Evolutionary conservation across 1,140 invertebrate species (phyloP).

Genomic region (Pseudomyrmex gracilis): DNA sequence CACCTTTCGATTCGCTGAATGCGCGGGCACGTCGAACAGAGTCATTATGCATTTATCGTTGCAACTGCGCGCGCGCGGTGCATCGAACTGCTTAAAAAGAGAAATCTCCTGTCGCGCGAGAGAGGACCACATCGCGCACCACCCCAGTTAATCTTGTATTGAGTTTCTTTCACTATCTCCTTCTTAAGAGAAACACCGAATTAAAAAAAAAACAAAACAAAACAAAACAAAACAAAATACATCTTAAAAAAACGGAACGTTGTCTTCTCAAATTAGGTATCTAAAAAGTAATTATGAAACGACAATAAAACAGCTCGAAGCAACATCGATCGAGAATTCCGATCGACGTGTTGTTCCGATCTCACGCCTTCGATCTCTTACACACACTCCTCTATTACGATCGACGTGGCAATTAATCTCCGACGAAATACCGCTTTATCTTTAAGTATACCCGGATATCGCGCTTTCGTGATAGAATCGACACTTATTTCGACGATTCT

Average conservation of each 20-base stretch:
- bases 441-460: constrained; percentile 63
- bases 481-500: constrained; percentile 68
- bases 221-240: too few species aligned
- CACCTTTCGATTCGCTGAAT: constrained; percentile 65
- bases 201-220: too few species aligned
- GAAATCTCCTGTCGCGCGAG: constrained; percentile 14
- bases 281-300: too few species aligned
- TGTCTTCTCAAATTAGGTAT: too few species aligned
- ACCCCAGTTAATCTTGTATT: not conserved
- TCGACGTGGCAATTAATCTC: constrained; percentile 65
- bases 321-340: not conserved
- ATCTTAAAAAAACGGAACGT: too few species aligned
- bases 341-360: constrained; percentile 5
- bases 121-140: not conserved
- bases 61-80: constrained; percentile 30
- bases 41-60: constrained; percentile 35
- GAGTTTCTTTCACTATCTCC: not conserved
- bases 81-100: constrained; percentile 44
- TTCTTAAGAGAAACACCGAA: too few species aligned
- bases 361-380: constrained; percentile 13
- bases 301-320: too few species aligned
- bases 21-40: constrained; percentile 21
- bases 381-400: constrained; percentile 47
- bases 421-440: constrained; percentile 51
- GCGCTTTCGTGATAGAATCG: constrained; percentile 57